Base-by-base conservation (phyloP, 2,797 vertebrate genomes). In the Schizothorax lantsangensis region DNA sequence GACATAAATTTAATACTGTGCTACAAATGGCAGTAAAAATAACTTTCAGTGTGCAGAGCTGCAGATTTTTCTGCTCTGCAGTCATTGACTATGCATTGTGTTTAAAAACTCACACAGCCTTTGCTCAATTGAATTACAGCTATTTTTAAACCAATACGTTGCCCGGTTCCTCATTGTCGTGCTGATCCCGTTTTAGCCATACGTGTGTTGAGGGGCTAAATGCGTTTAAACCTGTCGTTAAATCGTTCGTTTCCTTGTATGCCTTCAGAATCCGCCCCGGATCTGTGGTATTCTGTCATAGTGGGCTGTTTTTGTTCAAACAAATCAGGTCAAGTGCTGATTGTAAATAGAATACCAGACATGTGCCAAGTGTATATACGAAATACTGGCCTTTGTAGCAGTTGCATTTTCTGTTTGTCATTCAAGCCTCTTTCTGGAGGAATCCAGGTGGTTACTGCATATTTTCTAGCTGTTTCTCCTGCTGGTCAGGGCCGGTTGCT, bases 81-180 rank as follows among this genome's bases (percentile, higher is more conserved):
- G 47, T 26, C 6, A 38, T 43, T 79, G 69, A 30, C 33, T 62
- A 73, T 72, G 15, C 38, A 81, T 81, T 74, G 57, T 75, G 57
- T 77, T 77, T 66, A 78, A 82, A 78, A 69, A 40, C 71, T 85
- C 81, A 7, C 87, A 47, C 19, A 78, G 86, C 89, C 89, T 85
- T 92, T 91, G 89, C 91, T 89, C 87, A 90, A 88, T 92, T 91
- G 89, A 92, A 91, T 92, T 90, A 92, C 81, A 69, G 88, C 88
- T 95, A 93, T 95, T 93, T 95, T 90, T 92, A 95, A 93, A 88
- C 84, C 81, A 88, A 79, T 93, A 92, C 93, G 92, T 88, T 91
- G 88, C 90, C 93, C 93, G 86, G 90, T 86, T 86, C 43, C 87
- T 57, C 71, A 9, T 75, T 84, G 83, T 90, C 19, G n/a, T 54